Evolutionary conservation across 2,888 invertebrate genomes (phyloP).

Genomic region (Spodoptera picta): DNA sequence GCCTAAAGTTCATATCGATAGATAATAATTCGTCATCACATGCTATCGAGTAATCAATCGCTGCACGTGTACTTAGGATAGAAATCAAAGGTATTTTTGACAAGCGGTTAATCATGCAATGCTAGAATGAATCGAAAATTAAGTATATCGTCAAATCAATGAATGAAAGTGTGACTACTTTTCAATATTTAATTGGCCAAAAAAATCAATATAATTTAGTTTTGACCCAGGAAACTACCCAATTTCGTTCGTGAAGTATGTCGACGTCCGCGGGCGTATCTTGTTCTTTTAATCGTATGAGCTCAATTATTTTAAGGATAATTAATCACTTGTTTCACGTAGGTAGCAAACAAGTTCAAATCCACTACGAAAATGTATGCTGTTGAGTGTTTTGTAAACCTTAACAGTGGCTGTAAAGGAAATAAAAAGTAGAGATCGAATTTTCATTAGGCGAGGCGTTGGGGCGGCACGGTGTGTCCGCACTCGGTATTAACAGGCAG

Average conservation of each 20-base stretch:
- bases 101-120: conserved; percentile 57
- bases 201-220: no score
- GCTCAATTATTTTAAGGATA: no score
- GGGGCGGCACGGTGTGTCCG: conserved; percentile 84
- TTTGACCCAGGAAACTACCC: no score
- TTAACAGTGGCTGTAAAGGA: conserved; percentile 67
- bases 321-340: no score
- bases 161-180: no score
- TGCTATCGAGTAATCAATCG: conserved; percentile 38
- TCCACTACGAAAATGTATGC: conserved; percentile 34
- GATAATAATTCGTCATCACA: conserved; percentile 18
- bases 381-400: conserved; percentile 68
- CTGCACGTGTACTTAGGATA: conserved; percentile 21
- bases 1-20: conserved; percentile 15
- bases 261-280: no score
- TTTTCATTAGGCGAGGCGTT: conserved; percentile 87
- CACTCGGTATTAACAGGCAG: conserved; percentile 76
- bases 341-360: no score
- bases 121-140: no score
- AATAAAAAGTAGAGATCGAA: conserved; percentile 83
- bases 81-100: conserved; percentile 22
- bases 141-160: no score
- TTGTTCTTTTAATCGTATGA: no score
- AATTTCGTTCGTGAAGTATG: no score
- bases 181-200: no score